These are phyloP conservation scores for Tapirus terrestris DNA, from an alignment of 2,113 vertebrate species.

Conservation along the genomic window DNA sequence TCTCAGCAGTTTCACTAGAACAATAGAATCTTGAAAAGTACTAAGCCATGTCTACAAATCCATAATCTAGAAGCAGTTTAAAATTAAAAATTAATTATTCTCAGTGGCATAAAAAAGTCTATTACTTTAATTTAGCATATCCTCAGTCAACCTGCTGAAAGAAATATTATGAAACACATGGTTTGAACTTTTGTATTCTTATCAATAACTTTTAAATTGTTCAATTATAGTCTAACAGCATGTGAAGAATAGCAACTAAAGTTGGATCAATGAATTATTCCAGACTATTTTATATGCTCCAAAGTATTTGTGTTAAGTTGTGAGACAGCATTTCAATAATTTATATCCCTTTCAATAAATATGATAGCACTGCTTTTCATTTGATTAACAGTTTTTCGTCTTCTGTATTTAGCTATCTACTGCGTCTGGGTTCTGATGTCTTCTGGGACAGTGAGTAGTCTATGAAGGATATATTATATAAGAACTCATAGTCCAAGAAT, in stretches of 20 bases:
- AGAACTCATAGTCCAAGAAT: conserved; percentile 22
- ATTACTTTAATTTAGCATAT: background rate
- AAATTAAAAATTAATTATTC: conserved; percentile 15
- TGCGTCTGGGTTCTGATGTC: background rate
- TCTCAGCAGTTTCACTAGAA: background rate
- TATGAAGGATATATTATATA: background rate
- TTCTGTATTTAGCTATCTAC: background rate
- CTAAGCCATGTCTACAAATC: background rate
- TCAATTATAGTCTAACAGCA: background rate
- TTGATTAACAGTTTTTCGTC: background rate
- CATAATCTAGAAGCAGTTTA: background rate
- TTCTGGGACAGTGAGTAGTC: background rate
- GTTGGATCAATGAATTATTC: background rate
- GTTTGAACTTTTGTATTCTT: background rate
- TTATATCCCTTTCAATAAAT: background rate
- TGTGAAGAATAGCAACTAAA: background rate
- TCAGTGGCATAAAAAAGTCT: background rate
- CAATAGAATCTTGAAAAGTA: background rate
- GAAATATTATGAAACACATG: background rate
- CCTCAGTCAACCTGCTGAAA: background rate
- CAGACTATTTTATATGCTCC: background rate
- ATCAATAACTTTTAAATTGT: background rate
- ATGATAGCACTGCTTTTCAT: background rate
- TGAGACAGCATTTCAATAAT: background rate
- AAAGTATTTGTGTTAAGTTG: background rate